Evolutionary conservation across 2,888 invertebrate species (phyloP), one percentile per base, ranked within the genome.

Genomic region (Apocheima hispidaria): DNA sequence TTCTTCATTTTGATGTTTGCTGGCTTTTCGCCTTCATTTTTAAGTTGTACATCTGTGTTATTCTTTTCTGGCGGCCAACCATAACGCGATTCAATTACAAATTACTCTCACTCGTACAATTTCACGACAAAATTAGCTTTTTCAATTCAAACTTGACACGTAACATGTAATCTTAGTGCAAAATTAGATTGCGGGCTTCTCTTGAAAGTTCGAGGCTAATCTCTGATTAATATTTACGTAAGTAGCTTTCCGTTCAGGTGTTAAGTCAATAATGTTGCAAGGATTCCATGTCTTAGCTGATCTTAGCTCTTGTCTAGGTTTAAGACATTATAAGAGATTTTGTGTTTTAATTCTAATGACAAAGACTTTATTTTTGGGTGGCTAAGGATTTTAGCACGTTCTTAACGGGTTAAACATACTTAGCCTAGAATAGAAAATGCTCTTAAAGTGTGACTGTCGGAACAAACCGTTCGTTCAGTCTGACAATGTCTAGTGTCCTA

Each of bases 61-160:
- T 28, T 30, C n/a, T 30, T 23, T 14, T 41, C 41, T 35, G 33
- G 9, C 10, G 1, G 10, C 10, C 26, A 52, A 56, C 61, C 56
- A 26, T 50, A 60, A 30, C 35, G 21, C 51, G 35, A 46, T 56
- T 41, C 51, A 56, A 61, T 56, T 40, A 56, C 30, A 60, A 61
- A 56, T 61, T 38, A 51, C 61, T 16, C 55, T 14, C 51, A 52
- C 43, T 55, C 40, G 55, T 55, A 55, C 54, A 56, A 61, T 56
- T 56, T 56, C 56, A 48, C 55, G 51, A 35, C 51, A 56, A 56
- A 60, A 61, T 56, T 61, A 56, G 61, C 55, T 56, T 60, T 60
- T 54, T 54, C 54, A 60, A 54, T 60, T 52, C 46, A 52, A 49
- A 60, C n/a, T 46, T 51, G 51, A 53, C 30, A 49, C 56, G 56